phyloP scores from a whole-genome alignment of 2,888 invertebrate genomes.

The Escarpia spicata region DNA sequence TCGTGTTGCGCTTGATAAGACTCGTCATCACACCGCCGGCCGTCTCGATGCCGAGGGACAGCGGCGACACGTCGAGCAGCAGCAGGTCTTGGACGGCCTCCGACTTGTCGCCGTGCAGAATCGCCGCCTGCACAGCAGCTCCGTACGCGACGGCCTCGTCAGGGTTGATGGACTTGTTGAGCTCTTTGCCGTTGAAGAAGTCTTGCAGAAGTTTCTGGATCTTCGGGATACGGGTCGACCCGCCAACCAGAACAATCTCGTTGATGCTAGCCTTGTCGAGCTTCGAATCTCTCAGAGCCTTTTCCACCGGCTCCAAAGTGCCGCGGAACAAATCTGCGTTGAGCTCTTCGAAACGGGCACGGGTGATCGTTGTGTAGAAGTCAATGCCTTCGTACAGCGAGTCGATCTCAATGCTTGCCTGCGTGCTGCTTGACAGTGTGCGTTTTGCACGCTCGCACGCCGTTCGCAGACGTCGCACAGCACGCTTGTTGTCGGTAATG shows the following conservation, averaged over 20 bases:
- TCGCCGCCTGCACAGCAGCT: slow-evolving; percentile 91
- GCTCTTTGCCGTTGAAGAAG: slow-evolving; percentile 66
- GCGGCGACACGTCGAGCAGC: slow-evolving; percentile 65
- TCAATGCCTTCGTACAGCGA: slow-evolving; percentile 94
- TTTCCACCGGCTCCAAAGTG: slow-evolving; percentile 96
- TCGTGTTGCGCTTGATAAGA: slow-evolving; percentile 95
- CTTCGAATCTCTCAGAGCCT: slow-evolving; percentile 93
- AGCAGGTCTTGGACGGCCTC: slow-evolving; percentile 65
- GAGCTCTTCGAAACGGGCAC: slow-evolving; percentile 96
- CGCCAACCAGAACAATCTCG: slow-evolving; percentile 80
- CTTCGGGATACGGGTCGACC: slow-evolving; percentile 97
- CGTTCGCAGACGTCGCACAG: slow-evolving; percentile 88
- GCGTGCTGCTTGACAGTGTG: slow-evolving; percentile 70
- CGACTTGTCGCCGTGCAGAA: slow-evolving; percentile 65
- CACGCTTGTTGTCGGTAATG: slow-evolving; percentile 79
- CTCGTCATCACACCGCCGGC: slow-evolving; percentile 89
- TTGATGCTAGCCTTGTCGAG: slow-evolving; percentile 80
- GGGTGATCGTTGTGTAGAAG: slow-evolving; percentile 94
- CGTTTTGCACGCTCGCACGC: slow-evolving; percentile 81
- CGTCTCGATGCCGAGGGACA: slow-evolving; percentile 72
- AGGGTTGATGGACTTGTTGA: slow-evolving; percentile 67
- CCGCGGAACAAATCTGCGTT: slow-evolving; percentile 95
- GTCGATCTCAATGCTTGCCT: slow-evolving; percentile 86
- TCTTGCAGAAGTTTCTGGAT: slow-evolving; percentile 92
- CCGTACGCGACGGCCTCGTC: slow-evolving; percentile 56